Conservation (phyloP, 2,888 invertebrate species). For the Tachina grossa region DNA sequence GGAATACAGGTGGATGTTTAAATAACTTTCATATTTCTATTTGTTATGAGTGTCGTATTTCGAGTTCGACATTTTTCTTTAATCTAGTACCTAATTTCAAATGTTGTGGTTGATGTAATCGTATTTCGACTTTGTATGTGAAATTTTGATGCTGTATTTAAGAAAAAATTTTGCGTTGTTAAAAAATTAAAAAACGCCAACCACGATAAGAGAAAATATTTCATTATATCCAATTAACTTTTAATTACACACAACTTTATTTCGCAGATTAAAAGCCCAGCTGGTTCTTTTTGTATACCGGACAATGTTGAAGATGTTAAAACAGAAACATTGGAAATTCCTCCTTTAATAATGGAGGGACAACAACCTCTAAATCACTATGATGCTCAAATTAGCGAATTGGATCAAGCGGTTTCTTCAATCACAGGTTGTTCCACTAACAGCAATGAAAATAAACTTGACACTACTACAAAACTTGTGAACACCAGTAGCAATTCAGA, state of each 20-base stretch:
- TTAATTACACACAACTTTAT: not conserved
- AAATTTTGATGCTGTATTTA: no score
- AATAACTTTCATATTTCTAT: no score
- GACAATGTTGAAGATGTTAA: conserved; percentile 45
- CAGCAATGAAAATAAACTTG: conserved; percentile 54
- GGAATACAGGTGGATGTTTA: no score
- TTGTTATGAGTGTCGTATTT: no score
- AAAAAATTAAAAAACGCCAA: no score
- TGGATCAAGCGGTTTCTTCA: conserved; percentile 79
- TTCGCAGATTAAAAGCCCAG: conserved; percentile 59
- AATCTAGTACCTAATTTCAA: no score
- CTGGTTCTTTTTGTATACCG: conserved; percentile 39
- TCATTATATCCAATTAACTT: not conserved
- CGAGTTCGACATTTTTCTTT: no score
- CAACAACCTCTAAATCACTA: conserved; percentile 59
- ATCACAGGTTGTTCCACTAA: conserved; percentile 74
- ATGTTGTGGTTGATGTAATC: no score
- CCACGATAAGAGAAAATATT: no score
- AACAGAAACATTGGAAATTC: conserved; percentile 40
- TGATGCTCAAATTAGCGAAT: conserved; percentile 71
- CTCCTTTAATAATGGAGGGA: conserved; percentile 39
- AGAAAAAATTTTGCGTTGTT: no score
- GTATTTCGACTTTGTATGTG: no score
- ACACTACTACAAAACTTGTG: conserved; percentile 38
- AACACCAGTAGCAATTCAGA: conserved; percentile 1